Evolutionary conservation across 2,113 vertebrate genomes (phyloP).

Genomic region (Miniopterus natalensis): DNA sequence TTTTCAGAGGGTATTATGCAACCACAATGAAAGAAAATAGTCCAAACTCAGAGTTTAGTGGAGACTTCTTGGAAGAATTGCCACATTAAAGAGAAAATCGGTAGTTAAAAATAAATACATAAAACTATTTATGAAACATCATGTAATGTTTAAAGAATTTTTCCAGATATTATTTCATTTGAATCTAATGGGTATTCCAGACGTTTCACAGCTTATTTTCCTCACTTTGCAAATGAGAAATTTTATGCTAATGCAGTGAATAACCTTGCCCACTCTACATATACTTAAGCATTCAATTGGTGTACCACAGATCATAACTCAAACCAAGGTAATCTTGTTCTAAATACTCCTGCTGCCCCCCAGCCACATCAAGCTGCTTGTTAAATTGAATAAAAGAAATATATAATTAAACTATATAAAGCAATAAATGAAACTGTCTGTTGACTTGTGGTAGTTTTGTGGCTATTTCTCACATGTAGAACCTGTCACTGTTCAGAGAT

Average conservation of each 20-base stretch:
- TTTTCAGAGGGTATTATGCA: not conserved
- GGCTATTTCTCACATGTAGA: not conserved
- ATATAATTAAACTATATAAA: not conserved
- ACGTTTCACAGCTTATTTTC: not conserved
- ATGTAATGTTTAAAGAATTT: not conserved
- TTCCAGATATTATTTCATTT: not conserved
- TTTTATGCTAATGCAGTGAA: not conserved
- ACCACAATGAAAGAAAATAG: not conserved
- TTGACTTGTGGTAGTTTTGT: not conserved
- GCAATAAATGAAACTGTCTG: not conserved
- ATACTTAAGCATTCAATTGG: not conserved
- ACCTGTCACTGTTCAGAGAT: not conserved
- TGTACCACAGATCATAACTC: not conserved
- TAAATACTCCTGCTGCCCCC: not conserved
- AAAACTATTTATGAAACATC: not conserved
- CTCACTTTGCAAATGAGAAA: slow-evolving; percentile 45
- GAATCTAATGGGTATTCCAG: not conserved
- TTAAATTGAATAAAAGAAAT: not conserved
- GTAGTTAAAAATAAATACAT: not conserved
- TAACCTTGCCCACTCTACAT: not conserved
- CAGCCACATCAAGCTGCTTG: not conserved
- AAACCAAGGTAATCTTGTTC: not conserved
- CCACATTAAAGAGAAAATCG: slow-evolving; percentile 5
- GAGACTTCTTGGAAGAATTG: not conserved
- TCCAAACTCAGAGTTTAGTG: not conserved